These are phyloP conservation scores for Phainopepla nitens DNA, from an alignment of 2,113 vertebrate species.

Conservation along the genomic window DNA sequence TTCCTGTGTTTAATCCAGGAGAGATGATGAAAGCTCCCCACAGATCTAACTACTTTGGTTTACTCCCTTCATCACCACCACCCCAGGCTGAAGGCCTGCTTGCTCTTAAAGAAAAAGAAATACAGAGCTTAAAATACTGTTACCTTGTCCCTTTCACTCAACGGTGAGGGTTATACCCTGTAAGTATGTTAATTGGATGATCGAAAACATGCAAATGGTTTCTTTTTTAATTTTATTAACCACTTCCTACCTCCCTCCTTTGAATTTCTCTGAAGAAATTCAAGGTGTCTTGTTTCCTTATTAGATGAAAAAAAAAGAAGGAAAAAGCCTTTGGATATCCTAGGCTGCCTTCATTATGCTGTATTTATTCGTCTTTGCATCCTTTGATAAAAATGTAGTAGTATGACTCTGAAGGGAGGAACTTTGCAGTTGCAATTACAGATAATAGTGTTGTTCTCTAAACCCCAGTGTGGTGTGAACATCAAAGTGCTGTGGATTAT, in stretches of 20 bases:
- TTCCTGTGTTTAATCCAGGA: background rate
- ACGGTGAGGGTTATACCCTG: background rate
- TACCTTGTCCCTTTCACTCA: background rate
- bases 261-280: slow-evolving; percentile 1
- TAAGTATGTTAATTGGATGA: background rate
- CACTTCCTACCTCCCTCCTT: background rate
- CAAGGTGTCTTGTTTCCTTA: background rate
- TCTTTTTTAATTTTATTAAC: background rate
- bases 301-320: background rate
- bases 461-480: slow-evolving; percentile 29
- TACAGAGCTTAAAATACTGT: background rate
- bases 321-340: background rate
- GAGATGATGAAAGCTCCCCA: background rate
- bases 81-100: background rate
- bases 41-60: background rate
- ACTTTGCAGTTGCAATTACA: slow-evolving; percentile 28
- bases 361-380: background rate
- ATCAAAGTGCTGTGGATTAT: slow-evolving; percentile 49
- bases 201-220: background rate
- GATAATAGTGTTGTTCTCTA: slow-evolving; percentile 49
- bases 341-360: background rate
- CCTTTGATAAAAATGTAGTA: slow-evolving; percentile 40
- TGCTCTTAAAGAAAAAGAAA: background rate
- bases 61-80: background rate
- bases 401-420: slow-evolving; percentile 20